Evolutionary conservation across 2,113 vertebrate species (phyloP).

Genomic region (Clarias batrachus): DNA sequence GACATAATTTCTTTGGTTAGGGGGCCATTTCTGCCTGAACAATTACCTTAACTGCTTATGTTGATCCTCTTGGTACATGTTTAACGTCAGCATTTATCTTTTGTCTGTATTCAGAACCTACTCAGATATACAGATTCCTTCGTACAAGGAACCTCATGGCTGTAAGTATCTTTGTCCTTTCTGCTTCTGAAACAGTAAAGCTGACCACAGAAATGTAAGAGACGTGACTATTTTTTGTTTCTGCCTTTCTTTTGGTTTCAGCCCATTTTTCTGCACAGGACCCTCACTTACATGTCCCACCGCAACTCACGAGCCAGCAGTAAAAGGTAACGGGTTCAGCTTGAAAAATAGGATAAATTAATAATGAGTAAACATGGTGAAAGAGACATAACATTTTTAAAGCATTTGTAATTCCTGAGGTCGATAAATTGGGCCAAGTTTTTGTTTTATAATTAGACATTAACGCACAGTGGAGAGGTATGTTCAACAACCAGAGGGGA

Average conservation of each 20-base stretch:
- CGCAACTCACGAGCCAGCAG: slow-evolving; percentile 90
- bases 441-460: not conserved
- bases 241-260: slow-evolving; percentile 61
- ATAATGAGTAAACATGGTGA: not conserved
- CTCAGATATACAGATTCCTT: slow-evolving; percentile 98
- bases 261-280: slow-evolving; percentile 99
- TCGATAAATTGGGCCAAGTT: not conserved
- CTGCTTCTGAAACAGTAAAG: not conserved
- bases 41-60: not conserved
- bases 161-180: slow-evolving; percentile 73
- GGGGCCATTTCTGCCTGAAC: not conserved
- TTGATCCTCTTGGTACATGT: not conserved
- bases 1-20: no score
- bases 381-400: not conserved
- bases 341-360: not conserved
- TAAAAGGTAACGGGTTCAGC: slow-evolving; percentile 81
- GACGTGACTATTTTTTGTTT: not conserved
- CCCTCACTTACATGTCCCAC: slow-evolving; percentile 97
- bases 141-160: slow-evolving; percentile 96
- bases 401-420: not conserved
- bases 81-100: not conserved
- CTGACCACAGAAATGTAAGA: not conserved
- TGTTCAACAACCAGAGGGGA: not conserved
- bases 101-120: slow-evolving; percentile 81
- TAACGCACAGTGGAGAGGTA: not conserved